Conservation (phyloP, 2,888 invertebrate genomes). For the Leucoma salicis region DNA sequence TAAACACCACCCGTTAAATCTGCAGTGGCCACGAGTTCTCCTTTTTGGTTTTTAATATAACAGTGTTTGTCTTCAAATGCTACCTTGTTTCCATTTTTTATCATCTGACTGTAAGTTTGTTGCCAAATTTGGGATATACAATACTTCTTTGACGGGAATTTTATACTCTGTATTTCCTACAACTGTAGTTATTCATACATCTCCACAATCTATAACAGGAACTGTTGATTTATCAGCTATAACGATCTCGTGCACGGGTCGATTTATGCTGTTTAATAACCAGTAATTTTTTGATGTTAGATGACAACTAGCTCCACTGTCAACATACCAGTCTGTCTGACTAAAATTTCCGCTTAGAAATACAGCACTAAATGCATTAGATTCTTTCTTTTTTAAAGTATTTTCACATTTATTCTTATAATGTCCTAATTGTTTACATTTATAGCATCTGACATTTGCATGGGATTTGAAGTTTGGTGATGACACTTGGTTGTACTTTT, state of each 20-base stretch:
- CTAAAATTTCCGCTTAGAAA: conserved; percentile 1
- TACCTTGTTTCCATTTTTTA: background rate
- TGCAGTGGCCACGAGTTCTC: background rate
- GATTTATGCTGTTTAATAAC: background rate
- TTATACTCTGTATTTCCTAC: too few relatives aligned
- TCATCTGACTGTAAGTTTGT: background rate
- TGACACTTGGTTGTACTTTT: background rate
- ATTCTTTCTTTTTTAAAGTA: conserved; percentile 6
- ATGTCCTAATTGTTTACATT: conserved; percentile 10
- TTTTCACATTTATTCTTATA: conserved; percentile 8
- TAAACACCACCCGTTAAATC: conserved; percentile 1
- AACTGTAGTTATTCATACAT: too few relatives aligned
- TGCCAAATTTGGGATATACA: conserved; percentile 3
- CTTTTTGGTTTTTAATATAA: background rate
- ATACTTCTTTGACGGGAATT: background rate
- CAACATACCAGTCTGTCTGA: background rate
- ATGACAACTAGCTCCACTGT: background rate
- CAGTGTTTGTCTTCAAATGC: background rate
- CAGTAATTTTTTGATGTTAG: background rate
- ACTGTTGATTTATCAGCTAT: too few relatives aligned
- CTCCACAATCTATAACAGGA: too few relatives aligned
- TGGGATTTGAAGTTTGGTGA: background rate
- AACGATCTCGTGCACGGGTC: background rate
- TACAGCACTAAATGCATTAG: conserved; percentile 4
- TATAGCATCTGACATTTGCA: conserved; percentile 8